Conservation (phyloP, 1,140 invertebrate species). For the Stegodyphus dumicola region DNA sequence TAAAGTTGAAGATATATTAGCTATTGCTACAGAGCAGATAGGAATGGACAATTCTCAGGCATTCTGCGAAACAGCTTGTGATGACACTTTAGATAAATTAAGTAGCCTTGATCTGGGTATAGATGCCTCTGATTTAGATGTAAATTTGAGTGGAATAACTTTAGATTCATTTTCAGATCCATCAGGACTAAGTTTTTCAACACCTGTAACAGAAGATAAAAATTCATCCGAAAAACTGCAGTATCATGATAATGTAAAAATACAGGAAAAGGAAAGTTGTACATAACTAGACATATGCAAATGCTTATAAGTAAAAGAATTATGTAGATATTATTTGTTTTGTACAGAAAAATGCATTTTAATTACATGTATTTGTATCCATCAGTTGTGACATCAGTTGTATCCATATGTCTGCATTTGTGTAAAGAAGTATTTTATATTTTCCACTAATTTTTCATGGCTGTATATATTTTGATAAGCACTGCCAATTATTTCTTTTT, state of each 20-base stretch:
- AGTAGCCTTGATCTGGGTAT: conserved; percentile 48
- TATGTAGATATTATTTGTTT: background rate
- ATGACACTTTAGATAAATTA: conserved; percentile 40
- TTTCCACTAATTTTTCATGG: background rate
- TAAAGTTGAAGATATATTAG: conserved; percentile 53
- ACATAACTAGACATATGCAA: background rate
- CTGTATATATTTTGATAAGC: background rate
- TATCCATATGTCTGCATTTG: background rate
- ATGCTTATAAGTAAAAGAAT: background rate
- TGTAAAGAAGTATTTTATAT: background rate
- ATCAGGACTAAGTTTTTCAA: conserved; percentile 32
- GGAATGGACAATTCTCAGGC: conserved; percentile 2
- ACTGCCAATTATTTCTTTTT: background rate
- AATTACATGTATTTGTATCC: too few species aligned
- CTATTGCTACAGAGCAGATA: conserved; percentile 30
- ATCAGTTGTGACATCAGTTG: too few species aligned
- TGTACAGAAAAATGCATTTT: background rate
- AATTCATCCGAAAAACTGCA: background rate
- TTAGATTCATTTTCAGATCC: conserved; percentile 50
- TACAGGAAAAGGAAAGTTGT: background rate
- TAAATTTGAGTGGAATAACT: conserved; percentile 49
- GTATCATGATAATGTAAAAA: background rate
- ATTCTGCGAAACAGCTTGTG: conserved; percentile 19
- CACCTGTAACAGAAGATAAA: conserved; percentile 4
- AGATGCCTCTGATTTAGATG: conserved; percentile 45